phyloP scores from a whole-genome alignment of 2,797 vertebrate genomes.

The Botia almorhae region DNA sequence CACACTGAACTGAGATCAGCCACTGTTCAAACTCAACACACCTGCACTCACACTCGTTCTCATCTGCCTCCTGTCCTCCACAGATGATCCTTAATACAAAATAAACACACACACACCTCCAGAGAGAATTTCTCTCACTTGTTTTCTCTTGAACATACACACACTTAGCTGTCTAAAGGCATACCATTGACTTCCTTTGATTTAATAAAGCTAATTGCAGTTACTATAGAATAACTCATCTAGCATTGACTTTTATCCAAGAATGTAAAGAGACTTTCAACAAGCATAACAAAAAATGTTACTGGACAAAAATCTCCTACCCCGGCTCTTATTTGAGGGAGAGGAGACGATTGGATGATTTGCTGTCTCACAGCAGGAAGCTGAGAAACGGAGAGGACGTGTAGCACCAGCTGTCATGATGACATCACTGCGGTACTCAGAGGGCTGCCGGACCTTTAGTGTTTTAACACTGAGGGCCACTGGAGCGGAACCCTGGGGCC shows the following conservation, averaged over 20 bases:
- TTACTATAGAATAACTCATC: neutral
- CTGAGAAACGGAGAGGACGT: conserved; percentile 39
- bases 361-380: conserved; percentile 48
- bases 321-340: neutral
- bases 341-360: conserved; percentile 17
- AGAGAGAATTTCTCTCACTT: neutral
- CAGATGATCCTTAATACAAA: neutral
- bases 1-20: neutral
- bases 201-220: neutral
- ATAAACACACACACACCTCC: conserved; percentile 14
- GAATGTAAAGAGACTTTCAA: too few species aligned
- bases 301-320: too few species aligned
- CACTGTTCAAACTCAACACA: conserved; percentile 30
- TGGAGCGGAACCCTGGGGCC: conserved; percentile 30
- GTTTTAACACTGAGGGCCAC: neutral
- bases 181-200: neutral
- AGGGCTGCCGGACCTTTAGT: conserved; percentile 9
- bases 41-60: neutral
- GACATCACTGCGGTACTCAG: conserved; percentile 43
- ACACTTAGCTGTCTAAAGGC: neutral
- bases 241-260: neutral
- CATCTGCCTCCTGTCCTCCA: neutral
- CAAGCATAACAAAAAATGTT: too few species aligned
- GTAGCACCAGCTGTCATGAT: conserved; percentile 51
- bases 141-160: neutral